Base-by-base conservation (phyloP, 2,888 invertebrate species). In the Hydrotaea diabolus region DNA sequence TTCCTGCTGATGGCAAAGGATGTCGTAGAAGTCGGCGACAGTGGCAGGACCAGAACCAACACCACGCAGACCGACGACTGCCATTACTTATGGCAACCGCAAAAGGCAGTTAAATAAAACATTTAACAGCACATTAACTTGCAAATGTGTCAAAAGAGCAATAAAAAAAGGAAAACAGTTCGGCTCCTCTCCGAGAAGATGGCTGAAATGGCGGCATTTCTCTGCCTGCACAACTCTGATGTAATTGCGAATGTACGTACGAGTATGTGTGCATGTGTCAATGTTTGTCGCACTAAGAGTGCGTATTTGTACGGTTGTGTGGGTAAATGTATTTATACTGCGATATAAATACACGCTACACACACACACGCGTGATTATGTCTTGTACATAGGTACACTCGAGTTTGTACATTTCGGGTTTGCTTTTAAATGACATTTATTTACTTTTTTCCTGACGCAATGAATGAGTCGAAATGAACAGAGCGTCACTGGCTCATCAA, bases 91-190 rank as follows among this genome's bases (percentile, higher is more conserved):
- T 62, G 57, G 72, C n/a, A 71, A 74, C 83, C 80, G 23, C 83
- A 59, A 15, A 59, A 80, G 74, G 53, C 74, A 77, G 71, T 77
- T 77, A 72, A 83, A 77, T 75, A 64, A 80, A 80, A 77, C 71
- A 80, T 80, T 83, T 83, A 80, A 75, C 77, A 83, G 74, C 74
- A 80, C 80, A 83, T 83, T 83, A 83, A 83, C 74, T 75, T 19
- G 21, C 71, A 74, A 83, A 80, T 77, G 80, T 75, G 75, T 77
- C 77, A 80, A 80, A 83, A 77, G 83, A 77, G 77, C 73, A 79
- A 83, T 83, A 72, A 76, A 76, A n/a, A n/a, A n/a, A n/a, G n/a
- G n/a, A n/a, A n/a, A 71, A 62, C 26, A 57, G 23, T 26, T 59
- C 23, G 26, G 19, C 26, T 59, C 59, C 26, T 15, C 8, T 26